These are phyloP conservation scores for Helarctos malayanus DNA, from an alignment of 2,797 vertebrate species.

Conservation along the genomic window DNA sequence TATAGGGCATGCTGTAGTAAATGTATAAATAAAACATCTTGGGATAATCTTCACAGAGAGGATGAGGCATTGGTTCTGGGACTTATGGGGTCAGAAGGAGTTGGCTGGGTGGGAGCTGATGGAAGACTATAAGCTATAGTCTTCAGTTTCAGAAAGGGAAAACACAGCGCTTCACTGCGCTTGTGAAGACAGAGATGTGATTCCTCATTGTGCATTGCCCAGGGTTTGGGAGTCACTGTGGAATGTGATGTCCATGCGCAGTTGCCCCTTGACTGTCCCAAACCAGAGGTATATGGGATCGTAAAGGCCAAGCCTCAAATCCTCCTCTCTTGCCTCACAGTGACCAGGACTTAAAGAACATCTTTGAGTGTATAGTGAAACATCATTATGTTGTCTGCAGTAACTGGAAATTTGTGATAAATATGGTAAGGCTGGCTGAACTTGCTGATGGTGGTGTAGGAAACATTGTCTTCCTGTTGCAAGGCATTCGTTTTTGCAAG, in stretches of 20 bases:
- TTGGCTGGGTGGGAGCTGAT: not conserved
- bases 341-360: not conserved
- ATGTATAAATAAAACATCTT: not conserved
- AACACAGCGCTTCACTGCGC: not conserved
- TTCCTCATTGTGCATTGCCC: too few relatives aligned
- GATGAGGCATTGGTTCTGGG: not conserved
- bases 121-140: too few relatives aligned
- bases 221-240: not conserved
- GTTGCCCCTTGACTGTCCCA: not conserved
- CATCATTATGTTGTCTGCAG: not conserved
- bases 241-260: not conserved
- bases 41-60: not conserved
- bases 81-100: not conserved
- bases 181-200: not conserved
- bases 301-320: not conserved
- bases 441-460: not conserved
- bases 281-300: not conserved
- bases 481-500: not conserved
- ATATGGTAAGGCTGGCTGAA: not conserved
- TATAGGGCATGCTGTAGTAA: fast-evolving
- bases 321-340: not conserved
- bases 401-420: not conserved
- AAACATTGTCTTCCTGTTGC: not conserved
- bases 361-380: not conserved
- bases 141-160: too few relatives aligned